Evolutionary conservation across 2,113 vertebrate species (phyloP), one percentile per base, ranked within the genome.

Genomic region (Anarhynchus alexandrinus): DNA sequence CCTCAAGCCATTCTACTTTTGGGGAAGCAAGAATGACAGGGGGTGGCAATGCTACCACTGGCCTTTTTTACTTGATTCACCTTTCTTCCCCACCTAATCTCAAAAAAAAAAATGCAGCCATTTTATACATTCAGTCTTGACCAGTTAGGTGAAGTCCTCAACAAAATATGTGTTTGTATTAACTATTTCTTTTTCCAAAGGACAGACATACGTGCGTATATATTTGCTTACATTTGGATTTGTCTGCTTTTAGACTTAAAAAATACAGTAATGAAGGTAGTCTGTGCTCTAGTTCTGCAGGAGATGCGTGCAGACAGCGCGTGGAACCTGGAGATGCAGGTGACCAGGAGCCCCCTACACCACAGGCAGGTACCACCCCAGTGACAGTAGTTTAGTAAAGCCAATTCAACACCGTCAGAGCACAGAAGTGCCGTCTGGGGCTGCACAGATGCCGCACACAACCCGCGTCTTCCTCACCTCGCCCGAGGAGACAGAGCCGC

Each of bases 331-430:
- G 40, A 45, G 54, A 6, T 38, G 73, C 23, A 29, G 54, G 43
- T 66, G 78, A 40, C 26, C 40, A 6, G n/a, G 12, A 54, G 47
- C 32, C 22, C 22, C 22, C 4, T 6, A 9, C 12, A 55, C 40
- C 40, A 26, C 6, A 2, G 27, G 11, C 40, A 61, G 82, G 61
- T n/a, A 65, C 58, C 25, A 20, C 9, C 52, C 30, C 10, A 32
- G 27, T 1, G 11, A 12, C 26, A 27, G 1, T 0, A 34, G 5
- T 3, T 51, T 22, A 21, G 61, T 17, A 14, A 58, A 43, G 40
- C 30, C 38, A 70, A 21, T n/a, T 73, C 22, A 36, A 10, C 1
- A 7, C 18, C 7, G 7, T 26, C 52, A 55, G 61, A 43, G 36
- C 7, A 5, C 20, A 26, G 51, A 66, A 16, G 3, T 2, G 32